Evolutionary conservation across 1,140 invertebrate genomes (phyloP), one percentile per base, ranked within the genome.

Genomic region (Conopomorpha cramerella): DNA sequence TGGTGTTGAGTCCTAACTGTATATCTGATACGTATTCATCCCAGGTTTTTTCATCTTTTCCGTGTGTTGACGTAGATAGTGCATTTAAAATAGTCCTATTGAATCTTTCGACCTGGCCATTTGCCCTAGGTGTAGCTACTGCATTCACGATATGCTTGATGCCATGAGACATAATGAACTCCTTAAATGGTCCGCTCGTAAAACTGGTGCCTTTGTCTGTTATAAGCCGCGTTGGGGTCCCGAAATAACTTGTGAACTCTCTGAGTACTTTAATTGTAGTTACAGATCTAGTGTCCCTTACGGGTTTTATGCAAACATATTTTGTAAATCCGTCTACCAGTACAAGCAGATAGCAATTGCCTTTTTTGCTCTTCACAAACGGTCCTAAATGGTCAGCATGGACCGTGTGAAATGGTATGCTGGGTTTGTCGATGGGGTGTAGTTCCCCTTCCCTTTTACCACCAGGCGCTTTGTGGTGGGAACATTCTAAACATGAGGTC

Each of bases 51-150:
- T 42, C 40, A 12, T 27, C 7, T 17, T 34, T 38, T 2, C 15
- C 7, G 38, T 30, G 18, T 11, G 32, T 40, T 13, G 15, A 27
- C 8, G 44, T 14, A 3, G 33, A 42, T 4, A 46, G 13, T 2
- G 44, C 44, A 1, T 25, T 30, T 27, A 46, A 30, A 6, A 46
- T 46, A 18, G 39, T 55, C 49, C 16, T 43, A 42, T 1, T 51
- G 30, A 25, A 60, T 51, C 8, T 45, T 46, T 19, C 63, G 66
- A 2, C 59, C 61, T 50, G 19, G n/a, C n/a, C n/a, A n/a, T n/a
- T n/a, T n/a, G n/a, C n/a, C n/a, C n/a, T n/a, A n/a, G n/a, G n/a
- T n/a, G 50, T 48, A 8, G 35, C 53, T 3, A 48, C 40, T 1
- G 48, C 51, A 26, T 43, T 55, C 8, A 38, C 11, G 11, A 51